Percentiles rank a stretch among this genome's conserved stretches.
These are phyloP conservation scores for Sphenodon punctatus DNA, from an alignment of 2,797 vertebrate species.

Conservation along the genomic window DNA sequence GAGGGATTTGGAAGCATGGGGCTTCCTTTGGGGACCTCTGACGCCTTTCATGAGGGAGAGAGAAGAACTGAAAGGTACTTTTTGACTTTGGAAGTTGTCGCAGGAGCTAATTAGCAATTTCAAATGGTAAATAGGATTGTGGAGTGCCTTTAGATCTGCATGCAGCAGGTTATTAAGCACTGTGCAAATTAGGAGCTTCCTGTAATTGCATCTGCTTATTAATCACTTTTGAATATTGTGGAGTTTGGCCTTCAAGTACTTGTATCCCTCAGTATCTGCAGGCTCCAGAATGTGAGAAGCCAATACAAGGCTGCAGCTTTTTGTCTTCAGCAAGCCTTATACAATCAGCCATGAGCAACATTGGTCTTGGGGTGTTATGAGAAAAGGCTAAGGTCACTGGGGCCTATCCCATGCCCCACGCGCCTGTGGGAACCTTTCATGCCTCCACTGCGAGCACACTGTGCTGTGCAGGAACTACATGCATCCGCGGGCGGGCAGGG, in stretches of 20 bases:
- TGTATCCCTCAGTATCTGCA: neutral
- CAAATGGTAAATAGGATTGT: conserved; percentile 35
- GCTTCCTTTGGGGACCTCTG: conserved; percentile 41
- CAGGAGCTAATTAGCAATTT: conserved; percentile 59
- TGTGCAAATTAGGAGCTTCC: conserved; percentile 33
- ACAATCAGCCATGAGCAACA: neutral
- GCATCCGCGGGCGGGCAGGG: too few relatives aligned
- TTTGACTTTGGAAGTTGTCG: conserved; percentile 35
- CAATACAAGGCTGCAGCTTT: neutral
- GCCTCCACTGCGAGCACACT: too few relatives aligned
- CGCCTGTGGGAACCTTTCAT: too few relatives aligned
- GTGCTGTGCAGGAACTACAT: too few relatives aligned
- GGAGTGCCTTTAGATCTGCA: conserved; percentile 1
- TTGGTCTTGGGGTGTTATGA: neutral
- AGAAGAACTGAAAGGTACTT: conserved; percentile 17
- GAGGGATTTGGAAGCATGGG: conserved; percentile 45
- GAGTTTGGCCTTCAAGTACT: neutral
- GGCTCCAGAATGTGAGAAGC: too few relatives aligned
- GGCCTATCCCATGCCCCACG: too few relatives aligned
- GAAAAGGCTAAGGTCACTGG: too few relatives aligned
- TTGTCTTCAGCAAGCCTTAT: neutral
- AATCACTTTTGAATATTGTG: neutral
- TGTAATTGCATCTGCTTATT: conserved; percentile 33
- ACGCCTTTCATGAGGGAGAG: conserved; percentile 24
- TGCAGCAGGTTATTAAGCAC: conserved; percentile 20